Evolutionary conservation across 1,140 invertebrate species (phyloP), one percentile per base, ranked within the genome.

Genomic region (Nebria ingens): DNA sequence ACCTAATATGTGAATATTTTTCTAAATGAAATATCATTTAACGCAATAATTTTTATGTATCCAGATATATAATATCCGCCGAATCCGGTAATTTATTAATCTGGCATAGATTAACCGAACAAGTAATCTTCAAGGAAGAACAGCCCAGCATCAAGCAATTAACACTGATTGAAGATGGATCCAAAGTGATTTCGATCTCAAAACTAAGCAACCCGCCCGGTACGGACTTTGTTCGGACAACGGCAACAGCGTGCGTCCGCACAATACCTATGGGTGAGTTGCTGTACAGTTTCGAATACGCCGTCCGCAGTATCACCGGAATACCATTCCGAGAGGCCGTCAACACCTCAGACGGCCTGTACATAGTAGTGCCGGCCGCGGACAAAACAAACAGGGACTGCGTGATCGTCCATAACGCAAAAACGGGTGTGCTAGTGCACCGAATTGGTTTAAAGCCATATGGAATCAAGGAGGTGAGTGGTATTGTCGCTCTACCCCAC

Each of bases 71-170:
- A 0, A 76, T 96, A 12, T 92, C 91, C 0, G 87, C 91, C 0
- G 95, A 98, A 68, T 95, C 92, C 1, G 93, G 93, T 0, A 91
- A 91, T 64, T 77, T 98, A 20, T 71, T 98, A 0, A 82, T 97
- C 20, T 98, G 95, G 95, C 88, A 94, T 63, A 77, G 91, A n/a
- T 53, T 82, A 25, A 87, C 86, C 0, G 83, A 89, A 59, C 81
- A 86, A 70, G 92, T 94, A 0, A 70, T 91, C 34, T 91, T 84
- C 62, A 88, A 90, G 74, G 83, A 91, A 64, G 83, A 87, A 62
- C 89, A 96, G 66, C 82, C 83, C 9, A 85, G 89, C 2, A 86
- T 97, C 2, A 85, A 86, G 57, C 93, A 97, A 69, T 73, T 98
- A 2, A 78, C 87, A 0, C 76, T 97, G 2, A 78, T 93, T 60